These are phyloP conservation scores for Cosmia trapezina DNA, from an alignment of 2,888 invertebrate species.

Conservation along the genomic window DNA sequence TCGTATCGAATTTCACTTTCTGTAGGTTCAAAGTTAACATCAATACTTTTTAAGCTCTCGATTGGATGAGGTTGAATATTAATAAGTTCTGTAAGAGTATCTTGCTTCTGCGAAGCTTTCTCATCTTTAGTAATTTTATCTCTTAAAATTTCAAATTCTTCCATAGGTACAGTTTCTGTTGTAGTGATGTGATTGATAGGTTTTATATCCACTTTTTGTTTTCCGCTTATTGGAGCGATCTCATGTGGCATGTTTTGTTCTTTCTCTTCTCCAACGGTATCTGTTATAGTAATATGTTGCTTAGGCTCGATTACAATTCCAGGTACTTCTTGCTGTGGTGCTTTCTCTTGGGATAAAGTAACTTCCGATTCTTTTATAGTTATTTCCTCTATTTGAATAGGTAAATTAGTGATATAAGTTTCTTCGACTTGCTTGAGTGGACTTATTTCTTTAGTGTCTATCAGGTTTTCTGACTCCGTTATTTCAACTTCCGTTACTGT, in stretches of 20 bases:
- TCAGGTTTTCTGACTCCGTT: conserved; percentile 84
- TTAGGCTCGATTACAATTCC: conserved; percentile 72
- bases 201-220: conserved; percentile 73
- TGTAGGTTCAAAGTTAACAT: conserved; percentile 63
- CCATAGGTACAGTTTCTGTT: conserved; percentile 77
- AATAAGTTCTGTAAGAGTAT: conserved; percentile 72
- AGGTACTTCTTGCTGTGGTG: conserved; percentile 68
- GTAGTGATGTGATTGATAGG: conserved; percentile 77
- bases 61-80: conserved; percentile 74
- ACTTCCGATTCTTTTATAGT: conserved; percentile 73
- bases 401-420: conserved; percentile 72
- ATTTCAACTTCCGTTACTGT: conserved; percentile 87
- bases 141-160: conserved; percentile 72
- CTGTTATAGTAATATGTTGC: conserved; percentile 76
- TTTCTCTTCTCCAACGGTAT: conserved; percentile 76
- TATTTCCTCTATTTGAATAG: conserved; percentile 76
- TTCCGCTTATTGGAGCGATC: conserved; percentile 61
- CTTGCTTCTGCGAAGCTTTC: conserved; percentile 71
- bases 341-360: conserved; percentile 54
- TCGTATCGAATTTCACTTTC: conserved; percentile 67
- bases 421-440: conserved; percentile 64
- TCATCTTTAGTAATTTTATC: conserved; percentile 69
- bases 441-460: conserved; percentile 59
- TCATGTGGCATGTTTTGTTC: conserved; percentile 71
- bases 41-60: conserved; percentile 71